Evolutionary conservation across 2,888 invertebrate species (phyloP).

Genomic region (Eupeodes latifasciatus): DNA sequence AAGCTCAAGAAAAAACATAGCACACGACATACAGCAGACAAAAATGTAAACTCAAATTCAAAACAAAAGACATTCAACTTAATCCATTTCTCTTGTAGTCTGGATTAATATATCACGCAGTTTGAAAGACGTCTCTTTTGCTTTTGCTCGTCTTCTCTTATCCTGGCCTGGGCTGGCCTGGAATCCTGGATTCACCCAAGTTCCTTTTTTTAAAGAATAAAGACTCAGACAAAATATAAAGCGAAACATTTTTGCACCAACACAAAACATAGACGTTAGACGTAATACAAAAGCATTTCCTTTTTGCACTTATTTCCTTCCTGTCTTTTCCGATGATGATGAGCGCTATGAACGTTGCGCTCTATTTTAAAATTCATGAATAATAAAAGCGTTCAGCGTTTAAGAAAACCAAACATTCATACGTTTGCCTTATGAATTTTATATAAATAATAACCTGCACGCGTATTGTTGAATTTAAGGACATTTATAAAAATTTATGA

Average conservation of each 20-base stretch:
- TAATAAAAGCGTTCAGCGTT: conserved; percentile 63
- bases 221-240: conserved; percentile 42
- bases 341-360: not conserved
- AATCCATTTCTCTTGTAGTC: conserved; percentile 75
- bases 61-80: conserved; percentile 75
- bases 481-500: conserved; percentile 19
- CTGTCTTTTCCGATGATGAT: not conserved
- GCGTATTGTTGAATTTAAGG: conserved; percentile 43
- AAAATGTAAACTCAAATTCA: conserved; percentile 49
- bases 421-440: conserved; percentile 53
- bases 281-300: conserved; percentile 47
- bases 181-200: conserved; percentile 10
- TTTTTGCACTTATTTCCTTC: conserved; percentile 46
- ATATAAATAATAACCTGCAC: not conserved
- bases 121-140: conserved; percentile 64
- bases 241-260: conserved; percentile 10
- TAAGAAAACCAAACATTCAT: conserved; percentile 55
- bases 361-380: conserved; percentile 34
- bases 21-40: not conserved
- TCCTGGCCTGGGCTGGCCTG: not conserved
- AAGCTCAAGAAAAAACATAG: not conserved
- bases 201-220: conserved; percentile 31
- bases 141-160: not conserved
- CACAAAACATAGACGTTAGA: no score
- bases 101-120: conserved; percentile 73